Conservation (phyloP, 2,113 vertebrate species). For the pig (Sus scrofa) region DNA sequence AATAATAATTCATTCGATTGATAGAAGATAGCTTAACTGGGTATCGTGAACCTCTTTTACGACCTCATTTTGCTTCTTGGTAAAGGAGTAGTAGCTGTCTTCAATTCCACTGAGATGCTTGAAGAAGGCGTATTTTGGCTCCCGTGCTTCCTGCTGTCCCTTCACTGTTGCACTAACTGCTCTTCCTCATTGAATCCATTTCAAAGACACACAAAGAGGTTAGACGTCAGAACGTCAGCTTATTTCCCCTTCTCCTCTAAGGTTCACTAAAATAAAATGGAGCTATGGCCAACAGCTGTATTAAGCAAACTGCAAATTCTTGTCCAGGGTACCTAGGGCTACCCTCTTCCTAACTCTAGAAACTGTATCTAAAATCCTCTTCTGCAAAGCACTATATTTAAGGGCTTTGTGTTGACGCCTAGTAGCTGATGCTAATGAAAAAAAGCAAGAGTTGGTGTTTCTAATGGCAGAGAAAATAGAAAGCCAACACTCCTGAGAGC, state of each 20-base stretch:
- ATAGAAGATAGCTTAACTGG: not conserved
- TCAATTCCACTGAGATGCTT: not conserved
- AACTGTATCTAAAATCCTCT: not conserved
- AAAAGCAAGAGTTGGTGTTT: slow-evolving; percentile 59
- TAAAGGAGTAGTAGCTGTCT: not conserved
- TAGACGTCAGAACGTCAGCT: not conserved
- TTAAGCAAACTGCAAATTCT: not conserved
- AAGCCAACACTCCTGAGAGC: slow-evolving; percentile 33
- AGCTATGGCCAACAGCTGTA: not conserved
- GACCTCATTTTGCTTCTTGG: slow-evolving; percentile 8
- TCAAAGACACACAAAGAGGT: slow-evolving; percentile 10
- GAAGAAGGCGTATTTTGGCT: not conserved
- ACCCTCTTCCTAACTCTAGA: not conserved
- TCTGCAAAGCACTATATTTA: slow-evolving; percentile 44
- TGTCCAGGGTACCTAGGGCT: not conserved
- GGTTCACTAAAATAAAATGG: slow-evolving; percentile 60
- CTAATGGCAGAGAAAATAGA: slow-evolving; percentile 40
- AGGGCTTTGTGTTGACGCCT: slow-evolving; percentile 25
- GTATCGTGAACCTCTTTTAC: not conserved
- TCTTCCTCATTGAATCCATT: not conserved
- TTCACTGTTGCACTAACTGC: not conserved
- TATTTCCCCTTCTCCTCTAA: not conserved
- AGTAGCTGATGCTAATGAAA: not conserved
- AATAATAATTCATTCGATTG: not conserved
- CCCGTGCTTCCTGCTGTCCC: not conserved